These are phyloP conservation scores for Diplolepis rosae DNA, from an alignment of 2,888 invertebrate genomes.

Conservation along the genomic window DNA sequence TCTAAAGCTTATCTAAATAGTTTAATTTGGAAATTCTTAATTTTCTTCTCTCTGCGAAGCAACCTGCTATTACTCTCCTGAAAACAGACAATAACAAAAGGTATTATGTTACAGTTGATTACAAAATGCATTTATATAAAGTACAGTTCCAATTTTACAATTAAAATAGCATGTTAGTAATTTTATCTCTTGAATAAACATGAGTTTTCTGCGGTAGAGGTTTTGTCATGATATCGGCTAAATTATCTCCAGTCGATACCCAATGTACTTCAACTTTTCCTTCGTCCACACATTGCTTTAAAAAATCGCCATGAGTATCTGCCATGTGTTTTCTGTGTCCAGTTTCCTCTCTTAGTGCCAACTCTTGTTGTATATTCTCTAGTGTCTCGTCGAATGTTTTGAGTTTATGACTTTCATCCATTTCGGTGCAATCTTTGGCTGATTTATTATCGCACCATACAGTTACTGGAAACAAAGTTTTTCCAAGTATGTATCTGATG, in stretches of 20 bases:
- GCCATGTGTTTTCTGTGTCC: slow-evolving; percentile 42
- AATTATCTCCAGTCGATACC: slow-evolving; percentile 41
- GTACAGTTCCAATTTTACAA: no score
- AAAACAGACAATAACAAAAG: no score
- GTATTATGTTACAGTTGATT: no score
- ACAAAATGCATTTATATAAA: no score
- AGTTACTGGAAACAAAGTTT: slow-evolving; percentile 37
- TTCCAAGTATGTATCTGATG: slow-evolving; percentile 37
- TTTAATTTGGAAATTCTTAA: no score
- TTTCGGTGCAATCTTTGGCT: slow-evolving; percentile 37
- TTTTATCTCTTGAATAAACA: slow-evolving; percentile 29
- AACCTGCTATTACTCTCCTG: no score
- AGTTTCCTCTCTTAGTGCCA: slow-evolving; percentile 40
- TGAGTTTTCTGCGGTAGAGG: slow-evolving; percentile 34
- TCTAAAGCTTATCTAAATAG: no score
- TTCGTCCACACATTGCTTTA: slow-evolving; percentile 40
- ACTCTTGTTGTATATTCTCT: slow-evolving; percentile 31
- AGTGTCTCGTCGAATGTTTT: slow-evolving; percentile 39
- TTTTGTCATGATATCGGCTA: slow-evolving; percentile 42
- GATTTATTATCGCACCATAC: slow-evolving; percentile 36
- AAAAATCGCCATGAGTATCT: slow-evolving; percentile 40
- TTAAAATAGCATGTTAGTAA: no score
- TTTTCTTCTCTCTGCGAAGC: no score
- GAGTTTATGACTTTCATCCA: slow-evolving; percentile 48
- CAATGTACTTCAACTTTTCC: slow-evolving; percentile 44